Conservation (phyloP, 2,797 vertebrate species). For the Thamnophis elegans region DNA sequence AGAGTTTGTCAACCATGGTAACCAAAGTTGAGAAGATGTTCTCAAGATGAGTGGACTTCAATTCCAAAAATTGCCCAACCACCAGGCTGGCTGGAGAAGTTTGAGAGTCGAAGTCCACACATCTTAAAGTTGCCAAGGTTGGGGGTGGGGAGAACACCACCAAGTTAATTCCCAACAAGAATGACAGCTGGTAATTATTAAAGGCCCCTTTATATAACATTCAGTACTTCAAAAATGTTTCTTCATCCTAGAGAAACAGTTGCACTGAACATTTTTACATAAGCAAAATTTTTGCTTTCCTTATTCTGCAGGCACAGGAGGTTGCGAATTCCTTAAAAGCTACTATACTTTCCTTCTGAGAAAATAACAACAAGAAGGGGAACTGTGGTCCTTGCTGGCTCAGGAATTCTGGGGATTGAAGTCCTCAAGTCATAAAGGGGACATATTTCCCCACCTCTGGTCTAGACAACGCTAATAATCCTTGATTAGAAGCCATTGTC, state of each 20-base stretch:
- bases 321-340: not conserved
- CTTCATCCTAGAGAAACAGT: not conserved
- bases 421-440: not conserved
- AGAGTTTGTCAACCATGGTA: not conserved
- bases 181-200: not conserved
- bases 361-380: not conserved
- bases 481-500: conserved; percentile 17
- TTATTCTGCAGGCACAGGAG: not conserved
- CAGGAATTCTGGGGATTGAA: not conserved
- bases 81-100: not conserved
- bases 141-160: not conserved
- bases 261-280: not conserved
- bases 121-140: not conserved
- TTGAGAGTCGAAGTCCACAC: not conserved
- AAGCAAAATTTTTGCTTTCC: not conserved
- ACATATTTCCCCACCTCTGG: not conserved
- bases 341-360: not conserved
- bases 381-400: not conserved
- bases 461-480: not conserved
- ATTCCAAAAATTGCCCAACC: not conserved
- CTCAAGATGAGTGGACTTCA: not conserved
- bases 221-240: not conserved
- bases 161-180: not conserved
- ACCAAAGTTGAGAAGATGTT: not conserved
- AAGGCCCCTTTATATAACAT: not conserved